Base-by-base conservation (phyloP, 2,888 invertebrate species). In the Isoperla grammatica region DNA sequence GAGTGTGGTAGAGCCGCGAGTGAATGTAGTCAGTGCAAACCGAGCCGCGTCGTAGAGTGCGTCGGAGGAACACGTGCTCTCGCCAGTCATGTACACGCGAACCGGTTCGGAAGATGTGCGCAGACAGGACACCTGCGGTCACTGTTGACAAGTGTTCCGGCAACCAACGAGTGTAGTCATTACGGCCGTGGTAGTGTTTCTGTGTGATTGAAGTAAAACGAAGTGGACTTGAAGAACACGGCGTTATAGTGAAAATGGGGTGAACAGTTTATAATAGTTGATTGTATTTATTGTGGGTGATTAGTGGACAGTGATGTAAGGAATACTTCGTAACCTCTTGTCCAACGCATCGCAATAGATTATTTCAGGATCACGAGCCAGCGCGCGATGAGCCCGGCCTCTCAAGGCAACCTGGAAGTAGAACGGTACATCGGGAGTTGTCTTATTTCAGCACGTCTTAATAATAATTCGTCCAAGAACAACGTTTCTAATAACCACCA, bases 331-430 rank as follows among this genome's bases (percentile, higher is more conserved):
- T 8, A 29, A 29, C 8, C 29, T 29, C 29, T 29, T 29, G 29
- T 29, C 35, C 8, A 22, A n/a, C 20, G 29, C 50, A 37, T 12
- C 53, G 37, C 53, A 20, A 53, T 53, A 35, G 53, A 53, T 53
- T 53, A 53, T 39, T 53, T 20, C 57, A 57, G 48, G 39, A 19
- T 15, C 23, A n/a, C 45, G n/a, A 40, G 40, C 48, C 42, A 22
- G 20, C 49, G 46, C 49, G 65, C 64, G 76, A 88, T 87, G 87
- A 87, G 87, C 82, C 87, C 87, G 76, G 85, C 85, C 74, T 78
- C 79, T 67, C 76, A 76, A 72, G 80, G 80, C 68, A 74, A 76
- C 68, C 72, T 81, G 65, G 80, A 81, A 74, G 80, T 82, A 69
- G 83, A 84, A 75, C 78, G 81, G 67, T 84, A 83, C 71, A 80